Evolutionary conservation across 2,797 vertebrate species (phyloP).

Genomic region (Gorsachius magnificus): DNA sequence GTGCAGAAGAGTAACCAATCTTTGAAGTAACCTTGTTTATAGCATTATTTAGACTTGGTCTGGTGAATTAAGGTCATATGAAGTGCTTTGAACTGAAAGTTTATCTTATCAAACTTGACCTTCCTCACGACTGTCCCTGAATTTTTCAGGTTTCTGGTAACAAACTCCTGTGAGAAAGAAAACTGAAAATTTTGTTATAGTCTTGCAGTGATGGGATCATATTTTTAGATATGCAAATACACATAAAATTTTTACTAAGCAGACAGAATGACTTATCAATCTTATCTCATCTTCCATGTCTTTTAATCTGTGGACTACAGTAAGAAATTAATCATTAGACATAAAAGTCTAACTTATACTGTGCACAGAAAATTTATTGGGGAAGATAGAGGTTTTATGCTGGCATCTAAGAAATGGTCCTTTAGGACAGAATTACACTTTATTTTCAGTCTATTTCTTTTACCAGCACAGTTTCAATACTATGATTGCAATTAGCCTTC

Average conservation of each 20-base stretch:
- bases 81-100: not conserved
- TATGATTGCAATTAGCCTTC: not conserved
- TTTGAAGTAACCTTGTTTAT: not conserved
- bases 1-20: not conserved
- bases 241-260: not conserved
- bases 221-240: constrained; percentile 30
- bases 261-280: not conserved
- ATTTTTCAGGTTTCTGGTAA: not conserved
- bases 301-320: not conserved
- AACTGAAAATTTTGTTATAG: not conserved
- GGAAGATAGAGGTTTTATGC: not conserved
- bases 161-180: not conserved
- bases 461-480: not conserved
- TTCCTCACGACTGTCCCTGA: not conserved
- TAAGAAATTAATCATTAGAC: not conserved
- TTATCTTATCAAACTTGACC: not conserved
- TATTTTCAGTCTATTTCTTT: not conserved
- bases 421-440: not conserved
- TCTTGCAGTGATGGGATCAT: not conserved
- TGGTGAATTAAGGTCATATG: not conserved
- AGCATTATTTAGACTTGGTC: not conserved
- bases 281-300: not conserved
- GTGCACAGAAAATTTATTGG: not conserved
- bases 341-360: not conserved
- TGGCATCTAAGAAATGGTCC: not conserved